phyloP scores from a whole-genome alignment of 2,797 vertebrate genomes.

The Etheostoma perlongum region DNA sequence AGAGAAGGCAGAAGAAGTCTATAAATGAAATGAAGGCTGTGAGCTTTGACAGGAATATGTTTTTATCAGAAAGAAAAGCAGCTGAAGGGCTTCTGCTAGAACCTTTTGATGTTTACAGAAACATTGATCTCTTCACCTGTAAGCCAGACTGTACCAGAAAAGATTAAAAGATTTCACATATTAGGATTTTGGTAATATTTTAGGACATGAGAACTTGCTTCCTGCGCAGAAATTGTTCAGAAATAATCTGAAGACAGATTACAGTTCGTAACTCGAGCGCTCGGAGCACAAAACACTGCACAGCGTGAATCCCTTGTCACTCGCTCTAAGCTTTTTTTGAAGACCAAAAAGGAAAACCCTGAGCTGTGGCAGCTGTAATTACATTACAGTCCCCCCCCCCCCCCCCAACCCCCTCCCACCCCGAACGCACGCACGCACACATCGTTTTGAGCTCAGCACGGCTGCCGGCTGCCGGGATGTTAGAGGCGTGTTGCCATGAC shows the following conservation, averaged over 20 bases:
- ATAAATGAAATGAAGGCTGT: constrained; percentile 41
- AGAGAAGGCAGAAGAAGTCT: constrained; percentile 30
- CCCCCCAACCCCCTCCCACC: constrained; percentile 3
- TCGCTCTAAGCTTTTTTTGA: constrained; percentile 48
- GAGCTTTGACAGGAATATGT: constrained; percentile 42
- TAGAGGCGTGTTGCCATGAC: constrained; percentile 95
- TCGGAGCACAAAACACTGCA: constrained; percentile 42
- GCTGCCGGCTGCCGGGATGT: constrained; percentile 88
- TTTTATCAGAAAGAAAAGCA: constrained; percentile 50
- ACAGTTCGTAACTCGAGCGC: constrained; percentile 26
- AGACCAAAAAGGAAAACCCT: constrained; percentile 58
- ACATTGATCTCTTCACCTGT: constrained; percentile 37
- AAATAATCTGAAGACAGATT: constrained; percentile 40
- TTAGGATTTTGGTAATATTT: background rate
- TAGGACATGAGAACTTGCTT: background rate
- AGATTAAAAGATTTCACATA: background rate
- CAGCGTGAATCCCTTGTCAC: constrained; percentile 60
- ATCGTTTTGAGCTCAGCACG: constrained; percentile 75
- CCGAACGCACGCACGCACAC: constrained; percentile 36
- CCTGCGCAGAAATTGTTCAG: constrained; percentile 10
- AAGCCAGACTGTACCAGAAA: background rate
- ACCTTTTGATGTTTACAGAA: constrained; percentile 50
- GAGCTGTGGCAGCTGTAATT: constrained; percentile 79
- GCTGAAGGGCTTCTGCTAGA: constrained; percentile 33
- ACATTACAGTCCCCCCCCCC: constrained; percentile 65